Evolutionary conservation across 2,888 invertebrate genomes (phyloP).

Genomic region (Oscheius sp.): DNA sequence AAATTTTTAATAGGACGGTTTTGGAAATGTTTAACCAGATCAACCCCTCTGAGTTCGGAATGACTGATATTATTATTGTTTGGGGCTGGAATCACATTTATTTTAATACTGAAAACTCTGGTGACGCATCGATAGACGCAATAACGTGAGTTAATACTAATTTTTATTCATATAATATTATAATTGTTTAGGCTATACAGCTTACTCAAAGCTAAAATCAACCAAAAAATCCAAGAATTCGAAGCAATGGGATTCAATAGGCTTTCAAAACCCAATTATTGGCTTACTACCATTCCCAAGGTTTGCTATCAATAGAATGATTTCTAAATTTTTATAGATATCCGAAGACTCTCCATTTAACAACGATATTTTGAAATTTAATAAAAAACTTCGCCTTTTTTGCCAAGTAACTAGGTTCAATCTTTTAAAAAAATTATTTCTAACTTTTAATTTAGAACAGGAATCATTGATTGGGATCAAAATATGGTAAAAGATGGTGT

Average conservation of each 20-base stretch:
- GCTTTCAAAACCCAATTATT: not conserved
- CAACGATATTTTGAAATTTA: not conserved
- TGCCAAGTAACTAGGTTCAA: too few relatives aligned
- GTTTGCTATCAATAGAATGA: not conserved
- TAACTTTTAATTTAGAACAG: not conserved
- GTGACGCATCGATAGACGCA: not conserved
- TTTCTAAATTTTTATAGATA: not conserved
- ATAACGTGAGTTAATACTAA: not conserved
- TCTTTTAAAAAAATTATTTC: too few relatives aligned
- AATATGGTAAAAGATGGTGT: not conserved
- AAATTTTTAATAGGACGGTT: not conserved
- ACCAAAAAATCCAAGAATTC: not conserved
- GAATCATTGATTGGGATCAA: not conserved
- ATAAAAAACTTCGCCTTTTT: too few relatives aligned
- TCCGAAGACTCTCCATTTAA: not conserved
- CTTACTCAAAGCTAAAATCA: not conserved
- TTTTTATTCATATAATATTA: not conserved
- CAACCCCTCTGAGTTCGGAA: not conserved
- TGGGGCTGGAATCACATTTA: constrained; percentile 10
- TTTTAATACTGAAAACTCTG: not conserved
- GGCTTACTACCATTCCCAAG: constrained; percentile 1
- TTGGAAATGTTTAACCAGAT: not conserved
- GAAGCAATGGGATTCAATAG: not conserved
- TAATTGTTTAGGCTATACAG: not conserved
- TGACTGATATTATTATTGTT: not conserved